A percentile compares a stretch with the other conserved stretches of the same genome.
phyloP scores from a whole-genome alignment of 1,140 invertebrate species.

The Brachionus asplanchnoidis region DNA sequence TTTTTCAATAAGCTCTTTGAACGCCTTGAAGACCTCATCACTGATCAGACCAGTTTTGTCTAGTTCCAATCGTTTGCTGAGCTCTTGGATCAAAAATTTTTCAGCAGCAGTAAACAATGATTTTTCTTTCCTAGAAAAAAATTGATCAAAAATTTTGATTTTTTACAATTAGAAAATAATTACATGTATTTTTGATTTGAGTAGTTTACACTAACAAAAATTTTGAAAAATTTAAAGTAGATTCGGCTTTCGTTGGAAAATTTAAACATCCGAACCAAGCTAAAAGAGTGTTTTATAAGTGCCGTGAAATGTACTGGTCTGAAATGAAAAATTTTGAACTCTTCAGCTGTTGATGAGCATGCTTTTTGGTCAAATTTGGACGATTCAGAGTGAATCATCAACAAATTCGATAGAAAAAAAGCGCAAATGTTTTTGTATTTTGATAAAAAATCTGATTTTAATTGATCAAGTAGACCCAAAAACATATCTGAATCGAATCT shows the following conservation, averaged over 20 bases:
- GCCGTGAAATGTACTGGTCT: not conserved
- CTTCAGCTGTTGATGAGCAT: not conserved
- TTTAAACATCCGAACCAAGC: not conserved
- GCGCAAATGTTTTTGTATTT: not conserved
- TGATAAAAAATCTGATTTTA: not conserved
- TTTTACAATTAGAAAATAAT: not conserved
- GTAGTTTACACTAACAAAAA: not conserved
- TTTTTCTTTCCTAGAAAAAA: not conserved
- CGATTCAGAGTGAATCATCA: not conserved
- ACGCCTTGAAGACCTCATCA: not conserved
- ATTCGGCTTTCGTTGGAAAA: not conserved
- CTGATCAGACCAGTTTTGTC: not conserved
- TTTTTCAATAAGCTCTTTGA: not conserved
- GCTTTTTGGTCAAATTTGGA: not conserved
- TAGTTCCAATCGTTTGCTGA: not conserved
- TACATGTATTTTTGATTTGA: not conserved
- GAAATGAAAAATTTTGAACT: not conserved
- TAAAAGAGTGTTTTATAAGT: not conserved
- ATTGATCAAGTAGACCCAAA: not conserved
- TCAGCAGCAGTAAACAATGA: not conserved
- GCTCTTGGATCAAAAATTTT: not conserved
- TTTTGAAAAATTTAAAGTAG: not conserved
- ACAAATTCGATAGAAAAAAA: not conserved
- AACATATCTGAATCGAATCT: constrained; percentile 8
- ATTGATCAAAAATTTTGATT: not conserved